A percentile compares a stretch with the other conserved stretches of the same genome.
phyloP scores from a whole-genome alignment of 1,140 invertebrate genomes.

The Bicyclus anynana region DNA sequence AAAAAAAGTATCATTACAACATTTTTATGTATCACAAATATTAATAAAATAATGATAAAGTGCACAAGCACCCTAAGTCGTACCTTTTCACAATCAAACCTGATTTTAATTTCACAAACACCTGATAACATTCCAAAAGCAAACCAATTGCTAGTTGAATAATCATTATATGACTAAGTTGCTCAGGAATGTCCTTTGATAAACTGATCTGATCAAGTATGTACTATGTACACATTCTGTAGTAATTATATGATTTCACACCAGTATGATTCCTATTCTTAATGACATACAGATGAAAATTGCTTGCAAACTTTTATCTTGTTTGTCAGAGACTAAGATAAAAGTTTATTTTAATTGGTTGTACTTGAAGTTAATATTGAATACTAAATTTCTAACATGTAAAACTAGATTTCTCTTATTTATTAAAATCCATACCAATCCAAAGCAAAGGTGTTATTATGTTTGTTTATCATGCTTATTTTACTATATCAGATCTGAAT shows the following conservation, averaged over 20 bases:
- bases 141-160: neutral
- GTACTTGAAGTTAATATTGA: neutral
- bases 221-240: neutral
- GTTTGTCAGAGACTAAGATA: conserved; percentile 2
- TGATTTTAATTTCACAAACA: neutral
- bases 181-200: conserved; percentile 7
- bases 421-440: too few species aligned
- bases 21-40: too few species aligned
- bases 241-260: neutral
- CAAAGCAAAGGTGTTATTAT: too few species aligned
- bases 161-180: neutral
- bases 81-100: neutral
- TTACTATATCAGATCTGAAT: too few species aligned
- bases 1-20: too few species aligned
- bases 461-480: too few species aligned
- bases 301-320: neutral
- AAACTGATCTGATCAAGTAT: conserved; percentile 5
- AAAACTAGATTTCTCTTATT: too few species aligned
- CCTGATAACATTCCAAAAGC: neutral
- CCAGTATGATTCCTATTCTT: neutral
- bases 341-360: conserved; percentile 4
- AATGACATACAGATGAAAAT: neutral
- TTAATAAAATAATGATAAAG: too few species aligned
- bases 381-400: neutral
- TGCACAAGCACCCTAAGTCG: too few species aligned